Percentiles rank a stretch among this genome's conserved stretches.
These are phyloP conservation scores for Eueremaeus valkanovi DNA, from an alignment of 2,888 invertebrate species.

Conservation along the genomic window DNA sequence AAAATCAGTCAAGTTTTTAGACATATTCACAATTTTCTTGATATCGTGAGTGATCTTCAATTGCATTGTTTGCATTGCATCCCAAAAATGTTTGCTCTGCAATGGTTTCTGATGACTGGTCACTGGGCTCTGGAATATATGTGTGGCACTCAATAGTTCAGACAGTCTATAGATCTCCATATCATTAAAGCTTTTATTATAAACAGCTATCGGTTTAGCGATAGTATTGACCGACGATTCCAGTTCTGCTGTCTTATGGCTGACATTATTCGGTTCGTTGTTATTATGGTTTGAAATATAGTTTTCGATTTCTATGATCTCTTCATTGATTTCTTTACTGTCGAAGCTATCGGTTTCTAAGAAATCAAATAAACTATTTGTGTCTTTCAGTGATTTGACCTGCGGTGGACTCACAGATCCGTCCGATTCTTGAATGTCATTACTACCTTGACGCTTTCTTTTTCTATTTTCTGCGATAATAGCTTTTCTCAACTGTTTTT, in stretches of 20 bases:
- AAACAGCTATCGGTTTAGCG: neutral
- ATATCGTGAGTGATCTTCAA: too few species aligned
- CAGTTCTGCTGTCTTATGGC: neutral
- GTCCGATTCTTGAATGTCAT: slow-evolving; percentile 21
- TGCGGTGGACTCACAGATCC: too few species aligned
- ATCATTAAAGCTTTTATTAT: neutral
- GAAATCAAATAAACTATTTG: too few species aligned
- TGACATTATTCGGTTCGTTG: too few species aligned
- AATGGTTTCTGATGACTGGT: neutral
- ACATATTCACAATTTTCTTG: slow-evolving; percentile 64
- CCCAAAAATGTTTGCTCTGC: slow-evolving; percentile 87
- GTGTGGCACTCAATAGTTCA: neutral
- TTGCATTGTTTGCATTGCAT: too few species aligned
- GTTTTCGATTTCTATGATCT: too few species aligned
- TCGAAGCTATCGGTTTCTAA: too few species aligned
- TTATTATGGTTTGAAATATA: too few species aligned
- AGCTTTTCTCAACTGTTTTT: slow-evolving; percentile 75
- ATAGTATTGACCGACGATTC: slow-evolving; percentile 9
- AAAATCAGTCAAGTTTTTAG: slow-evolving; percentile 66
- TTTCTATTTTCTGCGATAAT: slow-evolving; percentile 68
- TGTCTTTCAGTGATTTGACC: too few species aligned
- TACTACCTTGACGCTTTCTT: slow-evolving; percentile 1
- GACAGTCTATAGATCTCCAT: neutral
- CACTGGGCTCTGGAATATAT: neutral
- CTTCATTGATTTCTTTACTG: too few species aligned